A percentile compares a stretch with the other conserved stretches of the same genome.
Evolutionary conservation across 1,140 invertebrate genomes (phyloP).

Genomic region (Papilio helenus): DNA sequence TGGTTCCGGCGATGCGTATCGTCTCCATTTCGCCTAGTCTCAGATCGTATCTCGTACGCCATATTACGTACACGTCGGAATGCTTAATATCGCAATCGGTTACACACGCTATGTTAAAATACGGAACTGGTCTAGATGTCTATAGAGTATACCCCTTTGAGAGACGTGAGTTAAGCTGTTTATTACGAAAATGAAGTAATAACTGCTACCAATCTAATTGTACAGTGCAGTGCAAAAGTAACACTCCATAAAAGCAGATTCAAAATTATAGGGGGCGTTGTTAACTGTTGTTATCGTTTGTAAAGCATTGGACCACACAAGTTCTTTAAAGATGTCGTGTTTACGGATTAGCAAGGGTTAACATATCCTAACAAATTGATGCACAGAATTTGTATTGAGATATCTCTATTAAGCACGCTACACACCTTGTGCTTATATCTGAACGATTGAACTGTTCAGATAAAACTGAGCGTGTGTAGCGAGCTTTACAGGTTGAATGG

Average conservation of each 20-base stretch:
- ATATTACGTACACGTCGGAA: constrained; percentile 13
- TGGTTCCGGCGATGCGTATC: neutral
- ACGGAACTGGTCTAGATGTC: no score
- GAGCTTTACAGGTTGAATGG: no score
- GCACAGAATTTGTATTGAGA: neutral
- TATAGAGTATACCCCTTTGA: neutral
- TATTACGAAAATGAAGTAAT: constrained; percentile 13
- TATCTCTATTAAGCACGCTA: neutral
- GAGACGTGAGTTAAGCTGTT: neutral
- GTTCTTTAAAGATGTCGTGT: neutral
- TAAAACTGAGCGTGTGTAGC: no score
- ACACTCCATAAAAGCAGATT: constrained; percentile 34
- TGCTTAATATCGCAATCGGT: constrained; percentile 16
- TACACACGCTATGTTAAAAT: neutral
- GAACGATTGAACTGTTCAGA: no score
- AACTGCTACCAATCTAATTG: neutral
- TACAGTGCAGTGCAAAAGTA: constrained; percentile 27
- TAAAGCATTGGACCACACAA: constrained; percentile 49
- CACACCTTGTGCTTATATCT: no score
- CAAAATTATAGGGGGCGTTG: constrained; percentile 12
- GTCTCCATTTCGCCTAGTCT: constrained; percentile 12
- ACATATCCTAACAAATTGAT: neutral
- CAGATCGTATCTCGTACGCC: neutral
- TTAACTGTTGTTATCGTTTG: constrained; percentile 33
- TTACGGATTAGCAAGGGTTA: constrained; percentile 45